Evolutionary conservation across 2,113 vertebrate species (phyloP).

Genomic region (Oryzias melastigma): DNA sequence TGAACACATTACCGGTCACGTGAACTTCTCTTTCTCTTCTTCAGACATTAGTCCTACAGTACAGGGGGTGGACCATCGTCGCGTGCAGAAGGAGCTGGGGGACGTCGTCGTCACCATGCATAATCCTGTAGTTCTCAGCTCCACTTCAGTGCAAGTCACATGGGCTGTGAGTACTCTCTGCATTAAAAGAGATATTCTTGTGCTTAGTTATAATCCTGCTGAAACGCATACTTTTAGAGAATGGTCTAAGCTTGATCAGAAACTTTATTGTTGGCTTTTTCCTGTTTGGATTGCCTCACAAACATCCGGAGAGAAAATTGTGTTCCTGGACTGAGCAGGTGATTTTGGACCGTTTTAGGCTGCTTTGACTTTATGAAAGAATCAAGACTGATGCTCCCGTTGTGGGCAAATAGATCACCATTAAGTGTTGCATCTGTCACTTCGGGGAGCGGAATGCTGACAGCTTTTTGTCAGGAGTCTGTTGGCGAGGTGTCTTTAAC

Average conservation of each 20-base stretch:
- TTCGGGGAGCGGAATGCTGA: slow-evolving; percentile 53
- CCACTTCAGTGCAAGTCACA: slow-evolving; percentile 93
- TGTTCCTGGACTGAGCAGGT: slow-evolving; percentile 56
- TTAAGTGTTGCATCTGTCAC: slow-evolving; percentile 63
- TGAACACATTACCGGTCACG: too few relatives aligned
- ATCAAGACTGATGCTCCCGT: slow-evolving; percentile 72
- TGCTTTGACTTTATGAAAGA: slow-evolving; percentile 63
- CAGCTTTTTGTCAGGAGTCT: slow-evolving; percentile 57
- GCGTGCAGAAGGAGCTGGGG: slow-evolving; percentile 95
- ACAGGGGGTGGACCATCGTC: slow-evolving; percentile 97
- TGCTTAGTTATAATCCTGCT: neutral
- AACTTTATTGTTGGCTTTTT: slow-evolving; percentile 34
- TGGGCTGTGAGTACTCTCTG: slow-evolving; percentile 87
- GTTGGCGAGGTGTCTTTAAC: slow-evolving; percentile 58
- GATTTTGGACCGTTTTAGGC: slow-evolving; percentile 61
- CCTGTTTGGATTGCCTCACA: slow-evolving; percentile 33
- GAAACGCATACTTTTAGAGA: neutral
- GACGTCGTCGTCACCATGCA: slow-evolving; percentile 94
- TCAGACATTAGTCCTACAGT: slow-evolving; percentile 96
- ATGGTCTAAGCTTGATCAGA: slow-evolving; percentile 30
- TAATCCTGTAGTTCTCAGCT: slow-evolving; percentile 90
- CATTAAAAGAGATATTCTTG: neutral
- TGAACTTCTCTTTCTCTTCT: neutral
- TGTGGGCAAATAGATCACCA: slow-evolving; percentile 69
- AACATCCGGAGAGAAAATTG: slow-evolving; percentile 18